Base-by-base conservation (phyloP, 30 jellyfish, hydroid and myxozoan genomes). In the Aurelia aurita complex sp. Pacific region DNA sequence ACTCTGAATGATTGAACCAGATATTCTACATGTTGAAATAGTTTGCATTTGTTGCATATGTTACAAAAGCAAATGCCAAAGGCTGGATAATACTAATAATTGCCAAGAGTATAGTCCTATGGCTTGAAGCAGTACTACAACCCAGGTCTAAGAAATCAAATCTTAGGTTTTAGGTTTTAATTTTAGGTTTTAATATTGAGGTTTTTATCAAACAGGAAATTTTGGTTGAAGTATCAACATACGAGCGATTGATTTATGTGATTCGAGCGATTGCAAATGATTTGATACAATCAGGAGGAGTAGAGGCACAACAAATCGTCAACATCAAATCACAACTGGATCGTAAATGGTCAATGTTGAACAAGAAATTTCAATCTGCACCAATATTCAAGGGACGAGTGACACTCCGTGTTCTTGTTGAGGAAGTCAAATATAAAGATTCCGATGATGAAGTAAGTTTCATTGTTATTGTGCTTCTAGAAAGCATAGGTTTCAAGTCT, bases 221-320 rank as follows among this genome's bases (percentile, higher is more conserved):
- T 8, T 18, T 74, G 82, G 75, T 59, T 19, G 97, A 92, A 67
- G 86, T 82, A n/a, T 51, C 72, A 32, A 68, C 18, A n/a, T 92
- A 80, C 54, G 98, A 92, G 60, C 84, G 74, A 40, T 60, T 92
- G 19, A 62, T 86, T 19, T 92, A 61, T 62, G 82, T 85, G n/a
- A 74, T 92, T 52, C 95, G 85, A 53, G 46, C 43, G 55, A 64
- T 96, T 19, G 94, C 96, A 2, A 80, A 86, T 34, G 97, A 92
- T 64, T 60, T 92, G 80, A 88, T 83, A 50, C 90, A 81, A 15
- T 68, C 97, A 5, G 97, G 89, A 15, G 88, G 79, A 16, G 84
- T 33, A 10, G 92, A 82, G 17, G 91, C 83, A 13, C 69, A 73
- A 43, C 95, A 91, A 43, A 60, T 87, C 40, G 85, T 19, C n/a